phyloP scores from a whole-genome alignment of 2,888 invertebrate genomes.

The Ormia ochracea region DNA sequence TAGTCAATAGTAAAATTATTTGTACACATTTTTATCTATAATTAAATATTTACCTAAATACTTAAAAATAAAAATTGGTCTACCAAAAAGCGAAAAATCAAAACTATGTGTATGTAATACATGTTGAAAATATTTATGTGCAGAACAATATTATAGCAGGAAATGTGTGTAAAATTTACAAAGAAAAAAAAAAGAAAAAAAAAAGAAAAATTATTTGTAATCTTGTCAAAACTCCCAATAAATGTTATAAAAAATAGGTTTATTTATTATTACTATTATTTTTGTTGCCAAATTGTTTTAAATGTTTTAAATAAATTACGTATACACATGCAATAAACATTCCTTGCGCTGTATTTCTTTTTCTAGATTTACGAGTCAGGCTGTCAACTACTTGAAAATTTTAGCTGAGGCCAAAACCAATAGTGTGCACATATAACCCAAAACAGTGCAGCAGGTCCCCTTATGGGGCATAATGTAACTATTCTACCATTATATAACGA shows the following conservation, averaged over 20 bases:
- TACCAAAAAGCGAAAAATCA: slow-evolving; percentile 36
- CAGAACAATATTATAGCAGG: slow-evolving; percentile 8
- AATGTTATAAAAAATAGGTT: slow-evolving; percentile 30
- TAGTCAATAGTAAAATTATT: slow-evolving; percentile 76
- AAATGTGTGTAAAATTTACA: slow-evolving; percentile 27
- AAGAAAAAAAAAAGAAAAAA: too few species aligned
- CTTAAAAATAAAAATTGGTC: slow-evolving; percentile 34
- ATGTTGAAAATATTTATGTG: background rate
- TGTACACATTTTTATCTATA: slow-evolving; percentile 62
- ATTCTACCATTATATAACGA: too few species aligned
- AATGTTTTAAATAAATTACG: slow-evolving; percentile 53
- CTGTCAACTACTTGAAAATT: background rate
- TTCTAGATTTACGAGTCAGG: background rate
- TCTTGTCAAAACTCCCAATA: slow-evolving; percentile 35
- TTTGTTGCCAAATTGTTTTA: slow-evolving; percentile 54
- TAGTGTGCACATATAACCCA: background rate
- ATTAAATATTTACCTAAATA: slow-evolving; percentile 34
- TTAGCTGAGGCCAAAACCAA: background rate
- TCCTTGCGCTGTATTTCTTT: background rate
- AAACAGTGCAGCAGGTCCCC: background rate
- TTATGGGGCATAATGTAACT: background rate
- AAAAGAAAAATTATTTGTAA: too few species aligned
- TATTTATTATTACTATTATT: slow-evolving; percentile 56
- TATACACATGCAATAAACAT: background rate
- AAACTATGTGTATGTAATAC: background rate